Conservation (phyloP, 2,113 vertebrate species). For the Cyanistes caeruleus region DNA sequence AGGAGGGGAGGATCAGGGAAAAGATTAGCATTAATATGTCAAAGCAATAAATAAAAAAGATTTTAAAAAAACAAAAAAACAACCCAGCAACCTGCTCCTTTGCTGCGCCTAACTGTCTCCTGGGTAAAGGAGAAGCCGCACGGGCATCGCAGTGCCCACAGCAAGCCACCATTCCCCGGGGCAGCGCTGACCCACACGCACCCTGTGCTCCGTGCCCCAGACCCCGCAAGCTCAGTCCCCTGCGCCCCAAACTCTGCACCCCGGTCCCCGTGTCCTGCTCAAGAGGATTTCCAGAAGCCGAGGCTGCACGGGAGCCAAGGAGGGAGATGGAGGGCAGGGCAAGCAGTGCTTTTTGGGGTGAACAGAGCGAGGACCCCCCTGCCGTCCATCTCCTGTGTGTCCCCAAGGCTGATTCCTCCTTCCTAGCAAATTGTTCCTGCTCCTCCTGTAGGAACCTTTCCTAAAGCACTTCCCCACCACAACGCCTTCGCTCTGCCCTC, state of each 20-base stretch:
- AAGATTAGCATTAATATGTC: slow-evolving; percentile 29
- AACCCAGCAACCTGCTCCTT: background rate
- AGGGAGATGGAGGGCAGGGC: background rate
- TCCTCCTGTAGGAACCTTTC: background rate
- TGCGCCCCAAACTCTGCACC: background rate
- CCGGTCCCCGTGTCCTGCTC: background rate
- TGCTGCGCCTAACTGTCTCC: background rate
- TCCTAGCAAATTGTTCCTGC: background rate
- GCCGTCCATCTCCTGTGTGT: accelerated
- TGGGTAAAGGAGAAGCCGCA: background rate
- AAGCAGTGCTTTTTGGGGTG: background rate
- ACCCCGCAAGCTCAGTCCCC: background rate
- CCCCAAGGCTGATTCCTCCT: background rate
- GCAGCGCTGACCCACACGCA: background rate
- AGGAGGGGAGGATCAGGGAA: background rate
- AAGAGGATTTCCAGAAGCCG: background rate
- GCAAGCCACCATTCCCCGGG: background rate
- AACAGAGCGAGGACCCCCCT: background rate
- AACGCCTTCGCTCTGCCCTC: background rate
- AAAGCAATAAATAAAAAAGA: background rate
- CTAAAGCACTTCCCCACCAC: background rate
- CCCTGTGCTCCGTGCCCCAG: background rate
- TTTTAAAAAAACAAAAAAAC: background rate
- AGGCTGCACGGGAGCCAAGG: accelerated
- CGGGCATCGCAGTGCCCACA: accelerated